phyloP scores from a whole-genome alignment of 2,888 invertebrate genomes.

The Mesoligia furuncula region DNA sequence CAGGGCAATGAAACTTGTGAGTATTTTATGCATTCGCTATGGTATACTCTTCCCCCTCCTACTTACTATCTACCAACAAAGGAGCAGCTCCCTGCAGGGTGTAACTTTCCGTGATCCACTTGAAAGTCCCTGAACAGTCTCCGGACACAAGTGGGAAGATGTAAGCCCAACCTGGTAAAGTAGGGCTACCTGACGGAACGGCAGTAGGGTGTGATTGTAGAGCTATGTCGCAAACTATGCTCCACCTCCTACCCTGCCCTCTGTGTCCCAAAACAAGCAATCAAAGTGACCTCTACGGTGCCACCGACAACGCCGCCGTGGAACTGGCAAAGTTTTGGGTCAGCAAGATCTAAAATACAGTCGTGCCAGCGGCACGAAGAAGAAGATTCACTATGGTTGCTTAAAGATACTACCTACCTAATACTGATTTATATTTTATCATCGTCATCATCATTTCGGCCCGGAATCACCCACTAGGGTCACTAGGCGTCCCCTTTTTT shows the following conservation, averaged over 20 bases:
- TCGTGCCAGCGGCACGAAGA: no score
- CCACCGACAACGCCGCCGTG: background rate
- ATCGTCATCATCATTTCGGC: no score
- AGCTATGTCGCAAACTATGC: background rate
- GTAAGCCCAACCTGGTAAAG: background rate
- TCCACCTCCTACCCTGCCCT: background rate
- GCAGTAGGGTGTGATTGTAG: background rate
- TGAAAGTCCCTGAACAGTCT: background rate
- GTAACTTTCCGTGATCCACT: background rate
- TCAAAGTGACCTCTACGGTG: background rate
- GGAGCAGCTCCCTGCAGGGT: background rate
- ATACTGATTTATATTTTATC: no score
- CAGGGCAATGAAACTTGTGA: background rate
- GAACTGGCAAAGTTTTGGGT: no score
- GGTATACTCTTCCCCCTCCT: background rate
- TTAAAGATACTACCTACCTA: no score
- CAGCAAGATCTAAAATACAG: no score
- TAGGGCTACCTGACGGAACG: background rate
- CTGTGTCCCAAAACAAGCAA: background rate
- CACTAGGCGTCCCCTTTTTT: no score
- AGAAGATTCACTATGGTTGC: no score
- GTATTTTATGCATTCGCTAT: constrained; percentile 10
- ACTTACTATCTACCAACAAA: background rate
- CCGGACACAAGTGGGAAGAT: background rate
- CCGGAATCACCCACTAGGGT: no score